Conservation (phyloP, 1,140 invertebrate genomes). For the Nephila pilipes region DNA sequence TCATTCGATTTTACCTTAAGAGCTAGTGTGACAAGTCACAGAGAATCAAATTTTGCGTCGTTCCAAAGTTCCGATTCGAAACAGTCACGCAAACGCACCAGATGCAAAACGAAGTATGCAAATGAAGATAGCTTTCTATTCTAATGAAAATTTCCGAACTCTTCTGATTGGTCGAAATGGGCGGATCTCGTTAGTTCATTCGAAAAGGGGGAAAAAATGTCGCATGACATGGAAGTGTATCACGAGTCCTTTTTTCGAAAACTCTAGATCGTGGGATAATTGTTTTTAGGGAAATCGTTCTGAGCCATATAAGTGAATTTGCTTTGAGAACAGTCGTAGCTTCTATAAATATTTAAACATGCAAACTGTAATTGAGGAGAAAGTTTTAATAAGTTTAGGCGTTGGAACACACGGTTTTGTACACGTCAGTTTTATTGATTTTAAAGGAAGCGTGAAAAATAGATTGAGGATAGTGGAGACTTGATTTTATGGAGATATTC, state of each 20-base stretch:
- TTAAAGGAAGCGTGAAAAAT: no score
- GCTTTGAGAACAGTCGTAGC: background rate
- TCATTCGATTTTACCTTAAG: background rate
- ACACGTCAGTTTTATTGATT: no score
- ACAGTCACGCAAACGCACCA: background rate
- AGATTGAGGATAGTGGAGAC: no score
- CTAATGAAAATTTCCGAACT: conserved; percentile 16
- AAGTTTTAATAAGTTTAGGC: background rate
- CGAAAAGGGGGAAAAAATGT: background rate
- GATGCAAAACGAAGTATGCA: background rate
- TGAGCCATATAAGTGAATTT: background rate
- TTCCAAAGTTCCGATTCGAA: background rate
- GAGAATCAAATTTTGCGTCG: background rate
- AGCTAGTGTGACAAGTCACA: background rate
- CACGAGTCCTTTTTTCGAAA: background rate
- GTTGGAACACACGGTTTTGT: no score
- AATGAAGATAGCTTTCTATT: background rate
- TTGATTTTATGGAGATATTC: no score
- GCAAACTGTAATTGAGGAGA: background rate
- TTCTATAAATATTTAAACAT: conserved; percentile 7
- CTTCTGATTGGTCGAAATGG: background rate
- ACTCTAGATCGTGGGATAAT: background rate
- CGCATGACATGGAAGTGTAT: background rate
- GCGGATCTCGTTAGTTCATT: conserved; percentile 6
- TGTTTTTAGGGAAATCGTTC: background rate